Conservation (phyloP, 2,888 invertebrate genomes). For the Caenorhabditis sp. region DNA sequence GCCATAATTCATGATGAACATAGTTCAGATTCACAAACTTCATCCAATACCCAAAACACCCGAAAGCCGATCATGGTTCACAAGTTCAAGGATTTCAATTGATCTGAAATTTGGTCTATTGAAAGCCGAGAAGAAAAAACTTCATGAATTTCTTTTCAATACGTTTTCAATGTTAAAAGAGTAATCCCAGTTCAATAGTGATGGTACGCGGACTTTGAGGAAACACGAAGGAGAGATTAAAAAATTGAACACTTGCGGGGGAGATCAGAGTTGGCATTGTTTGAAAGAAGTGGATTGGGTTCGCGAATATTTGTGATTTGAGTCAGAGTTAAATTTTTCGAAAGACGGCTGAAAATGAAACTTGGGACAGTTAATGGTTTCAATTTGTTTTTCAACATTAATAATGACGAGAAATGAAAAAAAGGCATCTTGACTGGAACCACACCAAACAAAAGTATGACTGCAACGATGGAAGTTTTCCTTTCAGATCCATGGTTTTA, state of each 20-base stretch:
- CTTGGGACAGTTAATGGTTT: too few relatives aligned
- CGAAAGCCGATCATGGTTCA: not conserved
- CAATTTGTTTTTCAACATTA: too few relatives aligned
- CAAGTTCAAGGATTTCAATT: not conserved
- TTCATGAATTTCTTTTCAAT: conserved; percentile 12
- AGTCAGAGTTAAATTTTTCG: not conserved
- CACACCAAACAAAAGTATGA: too few relatives aligned
- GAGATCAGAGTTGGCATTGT: not conserved
- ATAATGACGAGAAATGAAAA: too few relatives aligned
- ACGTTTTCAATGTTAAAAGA: conserved; percentile 1
- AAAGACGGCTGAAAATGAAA: too few relatives aligned
- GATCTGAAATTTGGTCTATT: conserved; percentile 12
- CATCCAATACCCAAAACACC: not conserved
- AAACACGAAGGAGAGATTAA: not conserved
- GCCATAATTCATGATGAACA: not conserved
- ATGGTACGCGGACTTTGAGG: conserved; percentile 5
- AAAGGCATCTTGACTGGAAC: too few relatives aligned
- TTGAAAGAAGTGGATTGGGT: not conserved
- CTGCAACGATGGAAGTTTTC: too few relatives aligned
- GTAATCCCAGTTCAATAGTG: conserved; percentile 5
- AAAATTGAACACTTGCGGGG: not conserved
- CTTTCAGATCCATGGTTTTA: too few relatives aligned
- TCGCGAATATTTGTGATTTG: not conserved
- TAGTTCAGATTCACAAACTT: not conserved
- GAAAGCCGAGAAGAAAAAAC: not conserved